Base-by-base conservation (phyloP, 2,888 invertebrate genomes). In the Mystacides longicornis region DNA sequence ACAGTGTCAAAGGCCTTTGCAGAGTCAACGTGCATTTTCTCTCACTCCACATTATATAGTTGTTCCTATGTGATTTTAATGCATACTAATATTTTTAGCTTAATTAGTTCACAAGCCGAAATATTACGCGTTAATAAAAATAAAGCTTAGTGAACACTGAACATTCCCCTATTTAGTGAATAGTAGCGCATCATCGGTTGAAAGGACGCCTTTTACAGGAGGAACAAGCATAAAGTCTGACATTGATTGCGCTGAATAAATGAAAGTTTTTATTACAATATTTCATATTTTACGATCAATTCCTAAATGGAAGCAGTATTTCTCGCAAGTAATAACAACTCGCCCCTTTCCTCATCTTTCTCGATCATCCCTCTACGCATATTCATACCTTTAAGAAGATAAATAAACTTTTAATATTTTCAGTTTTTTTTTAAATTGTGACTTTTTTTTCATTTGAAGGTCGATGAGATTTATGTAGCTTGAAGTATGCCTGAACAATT, bases 231-330 rank as follows among this genome's bases (percentile, higher is more conserved):
- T 54, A 54, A 54, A 49, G 22, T 22, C 31, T 19, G 31, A 37
- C 54, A 54, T 54, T 54, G 49, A 54, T 54, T 54, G 54, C 21
- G 42, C 18, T 20, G 52, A 50, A 54, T 50, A 31, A 23, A 43
- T 43, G 43, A 49, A 49, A 3, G 49, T 33, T 54, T 49, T 49
- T 45, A 22, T 54, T 54, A 49, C 49, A 54, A 54, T 54, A 54
- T 54, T 54, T 54, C 23, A 31, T 52, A 31, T 42, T 42, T 51
- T 45, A 52, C 47, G 48, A 23, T 11, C 23, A 21, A 45, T 20
- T 20, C 45, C 20, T 37, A 37, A 37, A 37, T 37, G 14, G 37
- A 37, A 37, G 7, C 14, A n/a, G 37, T 37, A 37, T 37, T 37
- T 37, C n/a, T 37, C 37, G 37, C 37, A 37, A 37, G 16, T 37